These are phyloP conservation scores for Acanthurus lineatus DNA, from an alignment of 2,797 vertebrate species.

Conservation along the genomic window DNA sequence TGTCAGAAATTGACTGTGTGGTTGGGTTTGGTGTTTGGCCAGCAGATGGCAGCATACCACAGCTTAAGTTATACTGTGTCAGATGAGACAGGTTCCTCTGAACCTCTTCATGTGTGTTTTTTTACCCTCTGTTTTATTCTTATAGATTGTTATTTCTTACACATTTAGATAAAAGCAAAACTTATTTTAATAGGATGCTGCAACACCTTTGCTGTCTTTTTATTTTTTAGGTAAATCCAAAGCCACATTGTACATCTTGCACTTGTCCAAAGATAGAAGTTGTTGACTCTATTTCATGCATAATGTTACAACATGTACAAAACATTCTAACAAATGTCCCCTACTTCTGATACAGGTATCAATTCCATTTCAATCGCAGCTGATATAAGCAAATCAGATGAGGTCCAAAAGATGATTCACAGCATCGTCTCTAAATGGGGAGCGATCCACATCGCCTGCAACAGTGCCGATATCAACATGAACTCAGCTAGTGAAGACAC, in stretches of 20 bases:
- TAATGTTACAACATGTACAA: neutral
- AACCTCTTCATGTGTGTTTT: neutral
- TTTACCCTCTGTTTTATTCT: neutral
- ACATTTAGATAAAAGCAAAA: neutral
- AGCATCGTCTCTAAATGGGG: slow-evolving; percentile 84
- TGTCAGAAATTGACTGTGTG: neutral
- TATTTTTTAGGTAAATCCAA: neutral
- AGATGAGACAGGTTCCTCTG: neutral
- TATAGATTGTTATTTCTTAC: neutral
- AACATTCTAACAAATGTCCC: neutral
- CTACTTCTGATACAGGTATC: slow-evolving; percentile 70
- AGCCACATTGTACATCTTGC: neutral
- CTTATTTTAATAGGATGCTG: neutral
- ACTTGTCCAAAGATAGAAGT: neutral
- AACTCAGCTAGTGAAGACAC: slow-evolving; percentile 89
- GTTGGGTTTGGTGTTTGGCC: slow-evolving; percentile 42
- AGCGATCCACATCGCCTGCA: slow-evolving; percentile 84
- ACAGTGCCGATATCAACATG: slow-evolving; percentile 88
- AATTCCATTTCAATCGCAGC: slow-evolving; percentile 77
- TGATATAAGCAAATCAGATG: slow-evolving; percentile 87
- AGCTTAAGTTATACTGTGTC: slow-evolving; percentile 41
- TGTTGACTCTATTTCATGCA: neutral
- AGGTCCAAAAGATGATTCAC: slow-evolving; percentile 84
- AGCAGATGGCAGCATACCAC: slow-evolving; percentile 82
- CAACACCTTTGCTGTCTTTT: neutral